Base-by-base conservation (phyloP, 2,888 invertebrate species). In the Hydriomena furcata region DNA sequence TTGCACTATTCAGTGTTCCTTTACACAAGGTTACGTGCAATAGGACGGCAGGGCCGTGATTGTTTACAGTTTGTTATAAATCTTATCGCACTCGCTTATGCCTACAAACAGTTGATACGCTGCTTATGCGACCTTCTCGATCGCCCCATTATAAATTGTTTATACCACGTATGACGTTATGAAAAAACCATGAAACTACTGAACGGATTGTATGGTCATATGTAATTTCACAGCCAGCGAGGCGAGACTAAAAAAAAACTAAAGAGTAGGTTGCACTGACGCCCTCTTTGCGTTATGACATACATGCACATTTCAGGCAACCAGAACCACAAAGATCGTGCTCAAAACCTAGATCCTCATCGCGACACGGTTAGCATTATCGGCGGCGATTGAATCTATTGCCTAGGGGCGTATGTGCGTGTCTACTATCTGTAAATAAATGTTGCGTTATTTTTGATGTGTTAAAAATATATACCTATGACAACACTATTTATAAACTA, bases 331-430 rank as follows among this genome's bases (percentile, higher is more conserved):
- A 71, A 75, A 79, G 75, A 76, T 72, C 68, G 85, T 70, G 61
- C 85, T 81, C 74, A 60, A 86, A 84, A 87, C 85, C 87, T 80
- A 85, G 79, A 84, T 86, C 80, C 71, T 72, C 73, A 65, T 61
- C 64, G 69, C 76, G 75, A 83, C 84, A 84, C 82, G 79, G 83
- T 84, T 84, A 76, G 65, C 71, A 75, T 78, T 82, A 84, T 85
- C 83, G 79, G 68, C 69, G 65, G 67, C 73, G 66, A 77, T 77
- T 71, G 63, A 68, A 70, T 65, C 61, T 63, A 65, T 60, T 63
- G 66, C 68, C 66, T 65, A 67, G 67, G 62, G 66, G 66, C 63
- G 57, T 56, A 56, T 61, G 52, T 61, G 52, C 51, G 53, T 55
- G 25, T 25, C 7, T 49, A 23, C 48, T 66, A 64, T 61, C 55